Conservation (phyloP, 1,140 invertebrate species). For the Cylas formicarius region DNA sequence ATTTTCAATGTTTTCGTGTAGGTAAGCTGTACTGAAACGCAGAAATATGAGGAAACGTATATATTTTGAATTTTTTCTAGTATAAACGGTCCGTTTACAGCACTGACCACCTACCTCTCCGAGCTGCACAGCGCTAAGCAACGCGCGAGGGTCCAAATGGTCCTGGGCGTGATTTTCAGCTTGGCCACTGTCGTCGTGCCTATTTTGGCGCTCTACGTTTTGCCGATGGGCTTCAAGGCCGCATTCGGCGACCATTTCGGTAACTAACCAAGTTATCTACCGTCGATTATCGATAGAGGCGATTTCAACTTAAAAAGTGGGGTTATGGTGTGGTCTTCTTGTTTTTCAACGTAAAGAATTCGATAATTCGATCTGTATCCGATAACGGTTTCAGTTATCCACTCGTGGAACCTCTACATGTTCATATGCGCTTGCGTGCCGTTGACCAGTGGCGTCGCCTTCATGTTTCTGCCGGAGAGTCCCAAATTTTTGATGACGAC, state of each 20-base stretch:
- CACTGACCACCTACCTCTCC: slow-evolving; percentile 61
- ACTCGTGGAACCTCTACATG: slow-evolving; percentile 74
- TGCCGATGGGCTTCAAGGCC: slow-evolving; percentile 23
- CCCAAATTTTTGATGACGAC: slow-evolving; percentile 73
- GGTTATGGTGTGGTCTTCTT: no score
- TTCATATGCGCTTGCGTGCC: slow-evolving; percentile 58
- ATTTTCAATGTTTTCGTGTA: no score
- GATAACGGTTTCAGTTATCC: slow-evolving; percentile 32
- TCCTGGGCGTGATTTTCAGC: slow-evolving; percentile 55
- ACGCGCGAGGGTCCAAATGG: slow-evolving; percentile 55
- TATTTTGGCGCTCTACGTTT: slow-evolving; percentile 22
- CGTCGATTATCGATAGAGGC: no score
- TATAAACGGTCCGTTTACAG: slow-evolving; percentile 64
- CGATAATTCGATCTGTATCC: neutral
- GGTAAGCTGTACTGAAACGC: no score
- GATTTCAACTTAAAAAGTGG: no score
- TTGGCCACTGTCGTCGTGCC: slow-evolving; percentile 27
- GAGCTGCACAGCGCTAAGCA: slow-evolving; percentile 58
- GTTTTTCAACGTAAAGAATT: no score
- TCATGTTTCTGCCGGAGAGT: slow-evolving; percentile 60
- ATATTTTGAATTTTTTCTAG: slow-evolving; percentile 41
- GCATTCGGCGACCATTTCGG: slow-evolving; percentile 18
- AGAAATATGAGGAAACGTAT: neutral
- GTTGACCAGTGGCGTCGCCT: slow-evolving; percentile 53
- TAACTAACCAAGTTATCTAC: no score